Evolutionary conservation across 2,797 vertebrate species (phyloP).

Genomic region (Cuculus canorus): DNA sequence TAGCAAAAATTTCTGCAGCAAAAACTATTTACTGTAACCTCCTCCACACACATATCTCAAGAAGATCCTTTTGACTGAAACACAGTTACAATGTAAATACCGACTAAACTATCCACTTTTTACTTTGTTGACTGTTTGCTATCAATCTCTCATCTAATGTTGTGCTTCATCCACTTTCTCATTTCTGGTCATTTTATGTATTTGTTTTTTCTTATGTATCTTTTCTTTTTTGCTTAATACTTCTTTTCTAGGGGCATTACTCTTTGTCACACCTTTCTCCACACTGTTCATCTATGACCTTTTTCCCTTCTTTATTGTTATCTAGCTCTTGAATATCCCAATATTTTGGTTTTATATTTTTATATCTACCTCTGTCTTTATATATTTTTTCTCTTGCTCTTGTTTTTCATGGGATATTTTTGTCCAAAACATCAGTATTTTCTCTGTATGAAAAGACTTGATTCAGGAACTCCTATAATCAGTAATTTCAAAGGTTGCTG

Average conservation of each 20-base stretch:
- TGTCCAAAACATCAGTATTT: background rate
- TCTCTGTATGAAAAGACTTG: background rate
- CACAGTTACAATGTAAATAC: background rate
- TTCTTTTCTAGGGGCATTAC: background rate
- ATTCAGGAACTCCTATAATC: background rate
- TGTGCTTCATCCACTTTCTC: background rate
- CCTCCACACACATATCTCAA: background rate
- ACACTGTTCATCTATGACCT: background rate
- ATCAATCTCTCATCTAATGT: background rate
- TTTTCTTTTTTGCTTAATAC: background rate
- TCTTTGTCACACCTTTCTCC: background rate
- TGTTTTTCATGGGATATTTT: fast-evolving
- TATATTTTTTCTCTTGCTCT: background rate
- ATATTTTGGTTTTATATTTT: background rate
- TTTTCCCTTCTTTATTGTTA: background rate
- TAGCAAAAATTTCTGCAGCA: background rate
- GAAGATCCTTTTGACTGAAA: background rate
- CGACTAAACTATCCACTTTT: background rate
- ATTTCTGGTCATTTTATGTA: background rate
- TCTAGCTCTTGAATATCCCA: background rate
- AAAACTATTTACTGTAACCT: background rate
- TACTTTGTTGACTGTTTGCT: background rate
- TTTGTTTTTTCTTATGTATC: background rate
- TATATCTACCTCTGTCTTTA: background rate
- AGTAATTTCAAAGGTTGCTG: background rate